Base-by-base conservation (phyloP, 2,113 vertebrate species). In the Passer domesticus region DNA sequence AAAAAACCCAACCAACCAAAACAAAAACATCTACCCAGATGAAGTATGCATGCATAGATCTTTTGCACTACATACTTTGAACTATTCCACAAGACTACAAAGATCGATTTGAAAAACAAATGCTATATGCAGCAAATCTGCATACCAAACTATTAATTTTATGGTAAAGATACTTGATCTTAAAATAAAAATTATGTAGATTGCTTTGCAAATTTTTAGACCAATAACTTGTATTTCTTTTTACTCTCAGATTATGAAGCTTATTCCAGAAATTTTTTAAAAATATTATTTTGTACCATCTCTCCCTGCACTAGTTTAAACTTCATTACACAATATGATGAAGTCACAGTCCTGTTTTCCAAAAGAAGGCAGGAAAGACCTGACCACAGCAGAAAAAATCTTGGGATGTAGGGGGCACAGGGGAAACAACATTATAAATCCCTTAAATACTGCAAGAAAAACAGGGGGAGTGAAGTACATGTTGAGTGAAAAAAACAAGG, bases 361-460 rank as follows among this genome's bases (percentile, higher is more conserved):
- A 86, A 89, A 92, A 90, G 55, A 64, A 93, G 77, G 20, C 80
- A 89, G 68, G 93, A 84, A 75, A 92, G 56, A 90, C n/a, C 87
- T 90, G 83, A 92, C 82, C 95, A 96, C 87, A 94, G 84, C 58
- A 96, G 75, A 94, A 96, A 92, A 55, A 66, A 86, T 52, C 33
- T 78, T 96, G 76, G 53, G 88, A 94, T 2, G 1, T 63, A 86
- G 59, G 59, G 59, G 59, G 27, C 73, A 79, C 60, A 41, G 46
- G 62, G 43, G 63, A 62, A 89, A 80, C 27, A 47, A 77, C 84
- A 90, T 74, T 60, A 77, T 52, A 68, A 64, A 60, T 49, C 81
- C 62, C 50, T 81, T 83, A 93, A 92, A 88, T 60, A 44, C 72
- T 83, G 35, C 59, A 72, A 67, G 90, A 80, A 81, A 95, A 95